Evolutionary conservation across 2,113 vertebrate genomes (phyloP).

Genomic region (Psittacula cyanocephala): DNA sequence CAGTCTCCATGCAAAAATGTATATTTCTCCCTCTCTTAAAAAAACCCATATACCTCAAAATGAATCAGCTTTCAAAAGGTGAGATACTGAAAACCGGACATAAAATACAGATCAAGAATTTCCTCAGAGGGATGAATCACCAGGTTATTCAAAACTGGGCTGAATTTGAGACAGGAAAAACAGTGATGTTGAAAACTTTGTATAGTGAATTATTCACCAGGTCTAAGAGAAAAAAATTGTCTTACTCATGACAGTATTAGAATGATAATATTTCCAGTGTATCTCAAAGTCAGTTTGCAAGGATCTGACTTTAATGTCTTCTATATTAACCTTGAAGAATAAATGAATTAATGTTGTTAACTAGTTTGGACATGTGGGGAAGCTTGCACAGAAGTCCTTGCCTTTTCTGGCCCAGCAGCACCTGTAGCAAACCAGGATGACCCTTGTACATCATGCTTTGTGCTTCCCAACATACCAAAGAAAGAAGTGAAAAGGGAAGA

Average conservation of each 20-base stretch:
- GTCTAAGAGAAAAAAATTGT: not conserved
- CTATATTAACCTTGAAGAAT: not conserved
- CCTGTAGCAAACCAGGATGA: not conserved
- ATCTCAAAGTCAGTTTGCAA: not conserved
- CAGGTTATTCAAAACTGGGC: not conserved
- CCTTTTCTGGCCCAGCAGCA: not conserved
- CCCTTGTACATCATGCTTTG: not conserved
- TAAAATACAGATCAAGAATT: not conserved
- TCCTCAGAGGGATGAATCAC: not conserved
- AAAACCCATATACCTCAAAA: not conserved
- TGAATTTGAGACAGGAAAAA: not conserved
- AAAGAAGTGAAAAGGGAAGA: not conserved
- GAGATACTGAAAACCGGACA: not conserved
- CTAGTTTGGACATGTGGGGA: not conserved
- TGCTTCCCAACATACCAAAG: not conserved
- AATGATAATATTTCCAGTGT: not conserved
- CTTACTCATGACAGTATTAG: not conserved
- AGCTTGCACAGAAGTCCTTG: not conserved
- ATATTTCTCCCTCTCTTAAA: not conserved
- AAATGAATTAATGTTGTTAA: not conserved
- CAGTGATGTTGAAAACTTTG: not conserved
- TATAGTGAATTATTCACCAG: not conserved
- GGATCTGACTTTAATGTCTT: not conserved
- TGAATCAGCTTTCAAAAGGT: not conserved
- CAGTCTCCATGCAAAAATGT: not conserved